phyloP scores from a whole-genome alignment of 2,888 invertebrate genomes.

The Tanytarsus gracilentus region DNA sequence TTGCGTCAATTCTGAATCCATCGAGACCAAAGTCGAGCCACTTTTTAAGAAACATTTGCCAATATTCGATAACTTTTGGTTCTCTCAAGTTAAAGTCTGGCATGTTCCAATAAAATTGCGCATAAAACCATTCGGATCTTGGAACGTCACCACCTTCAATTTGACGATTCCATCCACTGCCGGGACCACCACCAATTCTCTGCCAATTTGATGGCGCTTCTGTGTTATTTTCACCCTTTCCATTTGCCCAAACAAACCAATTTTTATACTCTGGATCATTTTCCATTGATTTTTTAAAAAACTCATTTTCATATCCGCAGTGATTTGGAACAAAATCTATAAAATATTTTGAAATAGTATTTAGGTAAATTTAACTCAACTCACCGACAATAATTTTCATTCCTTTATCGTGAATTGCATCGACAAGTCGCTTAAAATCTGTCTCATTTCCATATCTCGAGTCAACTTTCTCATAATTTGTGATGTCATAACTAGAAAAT shows the following conservation, averaged over 20 bases:
- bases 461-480: constrained; percentile 48
- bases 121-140: constrained; percentile 58
- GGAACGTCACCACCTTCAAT: constrained; percentile 35
- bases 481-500: constrained; percentile 53
- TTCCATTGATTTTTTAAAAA: constrained; percentile 63
- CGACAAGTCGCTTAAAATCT: constrained; percentile 45
- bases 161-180: constrained; percentile 35
- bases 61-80: constrained; percentile 47
- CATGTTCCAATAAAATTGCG: constrained; percentile 54
- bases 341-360: too few species aligned
- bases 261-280: constrained; percentile 55
- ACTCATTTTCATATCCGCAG: constrained; percentile 62
- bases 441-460: constrained; percentile 48
- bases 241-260: constrained; percentile 66
- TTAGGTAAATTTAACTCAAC: too few species aligned
- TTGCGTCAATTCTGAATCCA: constrained; percentile 10
- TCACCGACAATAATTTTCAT: constrained; percentile 50
- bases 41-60: neutral
- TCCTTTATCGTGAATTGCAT: constrained; percentile 40
- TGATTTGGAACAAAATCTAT: constrained; percentile 60
- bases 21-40: neutral
- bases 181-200: constrained; percentile 54
- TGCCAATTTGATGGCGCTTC: neutral
- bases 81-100: constrained; percentile 69
- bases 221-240: constrained; percentile 34